phyloP scores from a whole-genome alignment of 2,888 invertebrate genomes.

The Cosmia trapezina region DNA sequence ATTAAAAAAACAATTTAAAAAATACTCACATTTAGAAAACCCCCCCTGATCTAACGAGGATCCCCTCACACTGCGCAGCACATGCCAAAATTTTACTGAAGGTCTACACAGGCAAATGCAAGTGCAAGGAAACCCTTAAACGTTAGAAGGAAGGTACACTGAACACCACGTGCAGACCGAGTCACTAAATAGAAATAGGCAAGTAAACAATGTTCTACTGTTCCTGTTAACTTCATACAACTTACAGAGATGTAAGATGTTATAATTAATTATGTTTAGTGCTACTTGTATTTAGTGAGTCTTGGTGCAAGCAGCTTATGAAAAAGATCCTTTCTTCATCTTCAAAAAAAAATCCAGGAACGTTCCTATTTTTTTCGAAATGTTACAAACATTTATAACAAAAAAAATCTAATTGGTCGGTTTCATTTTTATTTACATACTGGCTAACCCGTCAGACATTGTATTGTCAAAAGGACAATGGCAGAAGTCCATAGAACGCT shows the following conservation, averaged over 20 bases:
- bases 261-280: neutral
- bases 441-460: too few relatives aligned
- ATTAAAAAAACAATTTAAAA: conserved; percentile 1
- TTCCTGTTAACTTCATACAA: neutral
- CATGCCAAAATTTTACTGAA: neutral
- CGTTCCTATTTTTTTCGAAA: neutral
- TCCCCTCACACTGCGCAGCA: neutral
- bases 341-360: neutral
- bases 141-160: conserved; percentile 3
- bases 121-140: conserved; percentile 6
- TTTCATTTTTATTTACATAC: too few relatives aligned
- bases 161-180: conserved; percentile 17
- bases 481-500: too few relatives aligned
- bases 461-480: too few relatives aligned
- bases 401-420: too few relatives aligned
- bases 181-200: conserved; percentile 23
- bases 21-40: conserved; percentile 37
- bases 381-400: too few relatives aligned
- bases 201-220: neutral
- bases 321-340: neutral
- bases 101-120: neutral
- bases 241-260: neutral
- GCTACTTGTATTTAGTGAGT: conserved; percentile 9
- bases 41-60: neutral
- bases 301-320: conserved; percentile 7